phyloP scores from a whole-genome alignment of 2,113 vertebrate species.

The Colaptes auratus region DNA sequence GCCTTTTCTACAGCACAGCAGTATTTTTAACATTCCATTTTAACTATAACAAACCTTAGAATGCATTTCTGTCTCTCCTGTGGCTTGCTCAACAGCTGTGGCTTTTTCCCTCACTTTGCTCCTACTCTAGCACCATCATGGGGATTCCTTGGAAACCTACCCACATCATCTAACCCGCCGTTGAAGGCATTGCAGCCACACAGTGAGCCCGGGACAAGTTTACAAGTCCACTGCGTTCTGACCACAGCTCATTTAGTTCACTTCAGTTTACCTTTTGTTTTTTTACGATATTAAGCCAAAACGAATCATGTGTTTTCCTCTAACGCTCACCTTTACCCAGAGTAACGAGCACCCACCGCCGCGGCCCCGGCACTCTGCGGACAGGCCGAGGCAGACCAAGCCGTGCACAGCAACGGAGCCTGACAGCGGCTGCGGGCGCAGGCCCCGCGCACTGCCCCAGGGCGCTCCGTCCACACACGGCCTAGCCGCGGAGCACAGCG shows the following conservation, averaged over 20 bases:
- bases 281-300: fast-evolving
- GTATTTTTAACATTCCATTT: background rate
- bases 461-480: fast-evolving
- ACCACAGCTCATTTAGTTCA: fast-evolving
- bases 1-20: background rate
- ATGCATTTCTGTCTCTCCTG: background rate
- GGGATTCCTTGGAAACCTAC: background rate
- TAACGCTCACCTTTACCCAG: fast-evolving
- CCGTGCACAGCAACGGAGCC: fast-evolving
- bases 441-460: background rate
- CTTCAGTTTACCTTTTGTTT: background rate
- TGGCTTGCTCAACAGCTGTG: background rate
- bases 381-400: background rate
- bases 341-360: background rate
- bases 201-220: fast-evolving
- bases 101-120: background rate
- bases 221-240: fast-evolving
- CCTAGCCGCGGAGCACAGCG: fast-evolving
- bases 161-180: fast-evolving
- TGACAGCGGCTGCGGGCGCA: fast-evolving
- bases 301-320: fast-evolving
- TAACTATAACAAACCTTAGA: background rate
- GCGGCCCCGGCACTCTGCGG: fast-evolving
- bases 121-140: background rate
- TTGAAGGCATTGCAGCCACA: fast-evolving